Conservation (phyloP, 1,140 invertebrate genomes). For the Scaptomyza hsui region DNA sequence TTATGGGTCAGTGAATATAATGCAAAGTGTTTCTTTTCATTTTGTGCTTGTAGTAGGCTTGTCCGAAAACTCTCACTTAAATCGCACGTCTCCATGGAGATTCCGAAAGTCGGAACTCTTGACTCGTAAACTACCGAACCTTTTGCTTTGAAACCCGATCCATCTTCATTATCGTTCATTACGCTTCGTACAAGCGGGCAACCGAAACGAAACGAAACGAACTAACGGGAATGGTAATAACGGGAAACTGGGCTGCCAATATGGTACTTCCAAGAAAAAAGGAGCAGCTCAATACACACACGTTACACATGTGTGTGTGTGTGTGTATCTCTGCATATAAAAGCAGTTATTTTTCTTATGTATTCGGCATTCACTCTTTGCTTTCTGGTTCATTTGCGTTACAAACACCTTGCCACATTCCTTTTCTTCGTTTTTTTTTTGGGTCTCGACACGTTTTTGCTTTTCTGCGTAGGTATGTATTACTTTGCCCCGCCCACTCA, state of each 20-base stretch:
- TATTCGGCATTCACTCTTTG: slow-evolving; percentile 34
- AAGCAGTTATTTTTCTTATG: slow-evolving; percentile 31
- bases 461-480: slow-evolving; percentile 47
- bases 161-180: slow-evolving; percentile 77
- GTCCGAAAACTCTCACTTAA: not conserved
- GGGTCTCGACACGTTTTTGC: slow-evolving; percentile 69
- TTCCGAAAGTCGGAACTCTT: not conserved
- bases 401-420: slow-evolving; percentile 64
- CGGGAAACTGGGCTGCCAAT: slow-evolving; percentile 1
- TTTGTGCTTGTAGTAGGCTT: not conserved
- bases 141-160: slow-evolving; percentile 61
- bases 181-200: slow-evolving; percentile 37
- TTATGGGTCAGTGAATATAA: not conserved
- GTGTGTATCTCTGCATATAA: slow-evolving; percentile 9
- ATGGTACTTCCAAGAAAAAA: slow-evolving; percentile 22
- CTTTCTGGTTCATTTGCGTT: slow-evolving; percentile 54
- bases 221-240: slow-evolving; percentile 18
- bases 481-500: slow-evolving; percentile 1
- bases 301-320: not conserved
- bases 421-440: slow-evolving; percentile 29
- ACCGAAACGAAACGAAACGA: slow-evolving; percentile 17
- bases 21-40: not conserved
- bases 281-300: slow-evolving; percentile 12
- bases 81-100: slow-evolving; percentile 5
- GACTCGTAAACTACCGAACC: slow-evolving; percentile 6